Conservation (phyloP, 2,888 invertebrate genomes). For the Micoletzkya japonica region DNA sequence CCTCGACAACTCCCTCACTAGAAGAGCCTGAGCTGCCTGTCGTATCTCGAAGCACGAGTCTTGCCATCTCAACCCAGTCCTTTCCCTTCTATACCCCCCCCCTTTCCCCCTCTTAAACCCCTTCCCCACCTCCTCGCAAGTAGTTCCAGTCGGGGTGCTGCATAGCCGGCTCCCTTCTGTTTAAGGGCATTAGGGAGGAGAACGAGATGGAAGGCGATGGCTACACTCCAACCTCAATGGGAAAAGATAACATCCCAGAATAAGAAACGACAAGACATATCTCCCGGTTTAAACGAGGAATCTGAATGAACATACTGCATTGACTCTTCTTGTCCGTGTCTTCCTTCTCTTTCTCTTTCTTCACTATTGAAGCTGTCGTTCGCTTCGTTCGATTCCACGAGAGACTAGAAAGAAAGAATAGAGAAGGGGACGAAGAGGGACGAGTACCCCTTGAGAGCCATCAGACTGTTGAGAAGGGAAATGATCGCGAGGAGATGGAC, state of each 20-base stretch:
- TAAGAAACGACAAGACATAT: no score
- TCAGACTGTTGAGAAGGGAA: conserved; percentile 90
- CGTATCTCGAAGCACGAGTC: conserved; percentile 93
- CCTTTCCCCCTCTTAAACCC: not conserved
- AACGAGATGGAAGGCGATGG: conserved; percentile 94
- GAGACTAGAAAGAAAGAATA: not conserved
- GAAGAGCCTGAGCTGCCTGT: conserved; percentile 91
- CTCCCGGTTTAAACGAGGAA: not conserved
- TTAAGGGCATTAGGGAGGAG: conserved; percentile 86
- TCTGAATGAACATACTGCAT: conserved; percentile 35
- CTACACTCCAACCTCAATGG: conserved; percentile 95
- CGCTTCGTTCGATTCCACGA: conserved; percentile 23
- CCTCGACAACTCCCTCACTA: conserved; percentile 87
- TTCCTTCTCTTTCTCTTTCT: conserved; percentile 10
- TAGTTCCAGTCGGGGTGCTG: conserved; percentile 95
- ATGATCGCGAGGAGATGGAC: conserved; percentile 93
- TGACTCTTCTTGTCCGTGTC: conserved; percentile 32
- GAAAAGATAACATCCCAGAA: conserved; percentile 64
- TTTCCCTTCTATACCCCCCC: not conserved
- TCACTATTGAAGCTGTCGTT: conserved; percentile 9
- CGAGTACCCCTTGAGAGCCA: conserved; percentile 90
- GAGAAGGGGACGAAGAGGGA: not conserved
- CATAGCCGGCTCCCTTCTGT: conserved; percentile 75
- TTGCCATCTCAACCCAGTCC: conserved; percentile 75
- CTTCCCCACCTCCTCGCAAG: conserved; percentile 78